Conservation (phyloP, 2,113 vertebrate species). For the Megaceryle torquata region DNA sequence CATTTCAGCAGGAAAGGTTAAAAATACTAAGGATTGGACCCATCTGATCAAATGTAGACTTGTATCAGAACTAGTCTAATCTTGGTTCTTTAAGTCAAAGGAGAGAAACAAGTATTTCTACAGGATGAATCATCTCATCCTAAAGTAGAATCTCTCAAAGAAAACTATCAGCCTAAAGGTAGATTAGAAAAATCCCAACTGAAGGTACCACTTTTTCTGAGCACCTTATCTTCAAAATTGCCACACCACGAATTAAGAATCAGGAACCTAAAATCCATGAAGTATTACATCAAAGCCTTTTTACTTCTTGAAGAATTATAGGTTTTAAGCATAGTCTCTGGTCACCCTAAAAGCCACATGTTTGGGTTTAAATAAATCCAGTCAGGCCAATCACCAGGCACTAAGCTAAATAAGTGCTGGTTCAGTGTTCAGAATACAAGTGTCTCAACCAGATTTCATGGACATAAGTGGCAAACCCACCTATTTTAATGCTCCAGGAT, state of each 20-base stretch:
- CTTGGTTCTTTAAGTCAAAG: background rate
- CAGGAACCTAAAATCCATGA: background rate
- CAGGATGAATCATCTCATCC: background rate
- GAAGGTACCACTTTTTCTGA: background rate
- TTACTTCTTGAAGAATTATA: background rate
- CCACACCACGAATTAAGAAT: background rate
- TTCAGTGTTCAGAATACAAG: background rate
- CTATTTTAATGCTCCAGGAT: background rate
- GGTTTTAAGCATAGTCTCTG: background rate
- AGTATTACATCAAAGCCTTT: background rate
- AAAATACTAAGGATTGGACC: background rate
- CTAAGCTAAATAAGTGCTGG: background rate
- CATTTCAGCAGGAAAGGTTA: background rate
- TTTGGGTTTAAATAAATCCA: background rate
- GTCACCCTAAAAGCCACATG: background rate
- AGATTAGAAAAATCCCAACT: background rate
- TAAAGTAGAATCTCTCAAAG: background rate
- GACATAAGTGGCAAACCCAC: background rate
- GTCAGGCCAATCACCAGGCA: background rate
- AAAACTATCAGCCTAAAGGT: background rate
- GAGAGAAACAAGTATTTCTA: background rate
- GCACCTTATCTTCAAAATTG: background rate
- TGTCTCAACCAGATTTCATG: background rate
- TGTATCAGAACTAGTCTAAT: background rate
- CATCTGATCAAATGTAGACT: background rate